Conservation (phyloP, 1,140 invertebrate species). For the Coelopa frigida region DNA sequence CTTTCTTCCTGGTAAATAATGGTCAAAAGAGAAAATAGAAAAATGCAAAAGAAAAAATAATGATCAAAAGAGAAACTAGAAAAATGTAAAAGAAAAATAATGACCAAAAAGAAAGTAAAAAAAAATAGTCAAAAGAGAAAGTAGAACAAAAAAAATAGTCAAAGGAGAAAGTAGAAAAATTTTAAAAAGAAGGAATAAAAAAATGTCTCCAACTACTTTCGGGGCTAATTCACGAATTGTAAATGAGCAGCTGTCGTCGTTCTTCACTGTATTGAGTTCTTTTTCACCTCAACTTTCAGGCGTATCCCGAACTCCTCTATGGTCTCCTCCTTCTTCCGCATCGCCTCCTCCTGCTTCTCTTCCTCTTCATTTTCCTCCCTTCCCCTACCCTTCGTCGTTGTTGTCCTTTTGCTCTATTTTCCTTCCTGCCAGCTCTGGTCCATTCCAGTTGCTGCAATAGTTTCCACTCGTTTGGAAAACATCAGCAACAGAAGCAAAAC, state of each 20-base stretch:
- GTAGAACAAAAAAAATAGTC: background rate
- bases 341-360: background rate
- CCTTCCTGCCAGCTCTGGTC: too few relatives aligned
- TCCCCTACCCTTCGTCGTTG: background rate
- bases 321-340: background rate
- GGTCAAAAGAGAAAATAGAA: background rate
- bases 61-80: background rate
- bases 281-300: background rate
- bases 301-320: background rate
- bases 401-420: too few relatives aligned
- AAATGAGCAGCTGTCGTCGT: too few relatives aligned
- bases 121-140: background rate
- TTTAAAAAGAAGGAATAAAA: background rate
- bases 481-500: too few relatives aligned
- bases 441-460: too few relatives aligned
- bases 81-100: background rate
- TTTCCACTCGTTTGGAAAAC: too few relatives aligned
- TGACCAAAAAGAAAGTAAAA: background rate
- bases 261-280: background rate
- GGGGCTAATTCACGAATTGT: too few relatives aligned
- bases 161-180: background rate
- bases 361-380: background rate
- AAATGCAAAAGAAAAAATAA: background rate
- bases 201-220: background rate
- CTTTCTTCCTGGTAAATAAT: too few relatives aligned